Percentiles rank a stretch among this genome's conserved stretches.
phyloP scores from a whole-genome alignment of 2,113 vertebrate species.

The Hucho hucho region DNA sequence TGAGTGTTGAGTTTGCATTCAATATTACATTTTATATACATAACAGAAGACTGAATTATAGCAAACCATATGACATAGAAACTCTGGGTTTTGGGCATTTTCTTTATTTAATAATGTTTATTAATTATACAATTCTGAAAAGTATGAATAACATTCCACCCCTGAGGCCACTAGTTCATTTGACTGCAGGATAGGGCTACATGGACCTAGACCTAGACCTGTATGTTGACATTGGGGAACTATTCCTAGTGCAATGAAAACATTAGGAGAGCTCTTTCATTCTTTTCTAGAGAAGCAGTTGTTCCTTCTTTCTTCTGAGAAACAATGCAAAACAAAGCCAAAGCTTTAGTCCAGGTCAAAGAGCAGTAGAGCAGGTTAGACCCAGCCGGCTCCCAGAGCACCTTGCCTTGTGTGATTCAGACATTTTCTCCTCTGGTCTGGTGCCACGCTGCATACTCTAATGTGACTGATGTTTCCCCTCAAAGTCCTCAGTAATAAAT shows the following conservation, averaged over 20 bases:
- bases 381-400: neutral
- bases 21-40: too few relatives aligned
- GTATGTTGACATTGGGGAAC: neutral
- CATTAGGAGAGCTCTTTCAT: too few relatives aligned
- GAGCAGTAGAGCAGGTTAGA: neutral
- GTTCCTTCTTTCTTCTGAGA: neutral
- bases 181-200: too few relatives aligned
- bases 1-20: too few relatives aligned
- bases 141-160: too few relatives aligned
- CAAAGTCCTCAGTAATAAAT: constrained; percentile 66
- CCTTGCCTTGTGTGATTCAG: neutral
- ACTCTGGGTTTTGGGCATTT: too few relatives aligned
- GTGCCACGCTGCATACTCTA: constrained; percentile 10
- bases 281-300: neutral
- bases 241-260: neutral
- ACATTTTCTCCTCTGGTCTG: neutral
- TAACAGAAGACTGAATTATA: too few relatives aligned
- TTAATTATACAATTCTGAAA: too few relatives aligned
- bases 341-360: neutral
- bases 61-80: too few relatives aligned
- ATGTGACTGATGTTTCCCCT: constrained; percentile 33
- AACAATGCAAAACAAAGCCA: neutral
- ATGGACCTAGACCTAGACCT: neutral
- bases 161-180: too few relatives aligned
- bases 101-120: too few relatives aligned